phyloP scores from a whole-genome alignment of 2,888 invertebrate species.

The Atrina japonica region DNA sequence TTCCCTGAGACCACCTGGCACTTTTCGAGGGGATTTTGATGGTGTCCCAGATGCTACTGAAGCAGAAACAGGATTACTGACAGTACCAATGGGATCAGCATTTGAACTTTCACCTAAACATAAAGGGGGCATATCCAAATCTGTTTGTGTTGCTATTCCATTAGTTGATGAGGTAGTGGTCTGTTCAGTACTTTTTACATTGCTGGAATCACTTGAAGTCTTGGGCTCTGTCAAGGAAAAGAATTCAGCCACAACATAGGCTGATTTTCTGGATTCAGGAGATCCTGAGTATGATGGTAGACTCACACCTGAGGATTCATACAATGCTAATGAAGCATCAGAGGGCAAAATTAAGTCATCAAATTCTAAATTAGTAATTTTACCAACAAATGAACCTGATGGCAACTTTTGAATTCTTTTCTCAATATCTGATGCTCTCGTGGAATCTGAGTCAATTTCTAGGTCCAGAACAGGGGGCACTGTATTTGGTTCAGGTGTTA shows the following conservation, averaged over 20 bases:
- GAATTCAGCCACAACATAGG: slow-evolving; percentile 26
- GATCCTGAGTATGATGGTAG: not conserved
- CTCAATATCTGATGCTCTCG: slow-evolving; percentile 26
- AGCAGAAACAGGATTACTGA: slow-evolving; percentile 1
- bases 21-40: slow-evolving; percentile 31
- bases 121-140: not conserved
- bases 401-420: slow-evolving; percentile 39
- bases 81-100: not conserved
- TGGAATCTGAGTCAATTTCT: slow-evolving; percentile 14
- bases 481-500: slow-evolving; percentile 7
- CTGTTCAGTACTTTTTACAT: not conserved
- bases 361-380: slow-evolving; percentile 41
- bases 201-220: not conserved
- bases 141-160: not conserved
- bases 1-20: slow-evolving; percentile 64
- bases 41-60: slow-evolving; percentile 8
- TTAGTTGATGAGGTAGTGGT: not conserved
- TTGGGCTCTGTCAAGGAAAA: not conserved
- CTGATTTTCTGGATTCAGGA: slow-evolving; percentile 19
- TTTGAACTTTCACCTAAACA: not conserved
- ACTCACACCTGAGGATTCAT: slow-evolving; percentile 35
- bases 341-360: slow-evolving; percentile 34
- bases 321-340: slow-evolving; percentile 24
- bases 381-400: slow-evolving; percentile 37
- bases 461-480: slow-evolving; percentile 6